Evolutionary conservation across 2,797 vertebrate genomes (phyloP).

Genomic region (Macropus fuliginosus): DNA sequence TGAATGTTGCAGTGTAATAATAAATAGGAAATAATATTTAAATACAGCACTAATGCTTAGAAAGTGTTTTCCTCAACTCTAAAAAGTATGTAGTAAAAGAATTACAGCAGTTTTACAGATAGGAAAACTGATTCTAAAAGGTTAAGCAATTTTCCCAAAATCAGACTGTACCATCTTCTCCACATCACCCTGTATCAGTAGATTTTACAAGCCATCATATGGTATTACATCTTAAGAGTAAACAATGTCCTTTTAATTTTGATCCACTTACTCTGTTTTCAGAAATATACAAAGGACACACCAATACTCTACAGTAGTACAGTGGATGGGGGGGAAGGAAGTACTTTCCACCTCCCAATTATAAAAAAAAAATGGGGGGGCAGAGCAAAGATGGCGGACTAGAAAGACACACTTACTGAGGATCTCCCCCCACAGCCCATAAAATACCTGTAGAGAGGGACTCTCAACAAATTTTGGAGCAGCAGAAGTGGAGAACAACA

Average conservation of each 20-base stretch:
- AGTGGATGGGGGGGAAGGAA: background rate
- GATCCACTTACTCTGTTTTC: slow-evolving; percentile 41
- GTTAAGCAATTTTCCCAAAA: background rate
- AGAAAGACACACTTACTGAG: no score
- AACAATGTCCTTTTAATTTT: slow-evolving; percentile 20
- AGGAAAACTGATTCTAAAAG: background rate
- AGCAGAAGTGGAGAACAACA: no score
- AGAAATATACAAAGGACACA: slow-evolving; percentile 30
- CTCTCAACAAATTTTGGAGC: no score
- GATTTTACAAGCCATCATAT: background rate
- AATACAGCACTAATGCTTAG: background rate
- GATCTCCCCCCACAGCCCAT: no score
- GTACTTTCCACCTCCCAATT: background rate
- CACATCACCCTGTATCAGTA: background rate
- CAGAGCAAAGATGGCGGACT: no score
- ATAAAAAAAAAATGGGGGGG: background rate
- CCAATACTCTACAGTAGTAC: background rate
- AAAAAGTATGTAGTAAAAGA: background rate
- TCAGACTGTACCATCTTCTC: background rate
- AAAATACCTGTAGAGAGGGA: no score
- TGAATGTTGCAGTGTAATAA: background rate
- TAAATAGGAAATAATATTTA: background rate
- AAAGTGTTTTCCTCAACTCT: background rate
- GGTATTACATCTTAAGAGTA: background rate
- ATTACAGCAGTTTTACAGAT: background rate